Evolutionary conservation across 2,888 invertebrate species (phyloP).

Genomic region (Argynnis bischoffii): DNA sequence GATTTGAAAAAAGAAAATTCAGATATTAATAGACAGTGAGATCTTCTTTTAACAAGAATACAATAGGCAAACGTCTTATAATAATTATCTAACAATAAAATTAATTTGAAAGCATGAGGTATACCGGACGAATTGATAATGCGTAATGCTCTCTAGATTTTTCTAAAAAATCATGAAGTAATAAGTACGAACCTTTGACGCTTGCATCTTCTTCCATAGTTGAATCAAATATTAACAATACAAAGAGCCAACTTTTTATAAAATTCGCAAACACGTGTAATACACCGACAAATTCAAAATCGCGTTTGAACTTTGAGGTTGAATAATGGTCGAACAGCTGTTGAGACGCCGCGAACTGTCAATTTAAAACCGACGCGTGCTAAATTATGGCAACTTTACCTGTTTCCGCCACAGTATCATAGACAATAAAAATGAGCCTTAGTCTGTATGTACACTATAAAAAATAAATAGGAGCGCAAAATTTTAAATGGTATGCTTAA

Average conservation of each 20-base stretch:
- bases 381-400: constrained; percentile 51
- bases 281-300: constrained; percentile 54
- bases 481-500: no score
- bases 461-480: neutral
- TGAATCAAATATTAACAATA: constrained; percentile 40
- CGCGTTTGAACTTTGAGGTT: constrained; percentile 46
- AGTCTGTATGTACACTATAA: neutral
- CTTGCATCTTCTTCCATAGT: constrained; percentile 66
- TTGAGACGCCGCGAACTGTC: constrained; percentile 75
- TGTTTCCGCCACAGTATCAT: constrained; percentile 35
- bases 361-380: constrained; percentile 62
- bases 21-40: neutral
- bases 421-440: constrained; percentile 5
- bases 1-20: no score
- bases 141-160: constrained; percentile 32
- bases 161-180: constrained; percentile 29
- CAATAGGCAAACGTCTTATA: neutral
- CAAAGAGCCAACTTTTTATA: constrained; percentile 42
- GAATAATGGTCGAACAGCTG: constrained; percentile 69
- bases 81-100: constrained; percentile 8
- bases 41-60: neutral
- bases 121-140: constrained; percentile 32
- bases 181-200: constrained; percentile 58
- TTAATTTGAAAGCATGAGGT: constrained; percentile 19
- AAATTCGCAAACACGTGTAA: constrained; percentile 61